A percentile compares a stretch with the other conserved stretches of the same genome.
These are phyloP conservation scores for Chascanopsetta lugubris DNA, from an alignment of 2,113 vertebrate genomes.

Conservation along the genomic window DNA sequence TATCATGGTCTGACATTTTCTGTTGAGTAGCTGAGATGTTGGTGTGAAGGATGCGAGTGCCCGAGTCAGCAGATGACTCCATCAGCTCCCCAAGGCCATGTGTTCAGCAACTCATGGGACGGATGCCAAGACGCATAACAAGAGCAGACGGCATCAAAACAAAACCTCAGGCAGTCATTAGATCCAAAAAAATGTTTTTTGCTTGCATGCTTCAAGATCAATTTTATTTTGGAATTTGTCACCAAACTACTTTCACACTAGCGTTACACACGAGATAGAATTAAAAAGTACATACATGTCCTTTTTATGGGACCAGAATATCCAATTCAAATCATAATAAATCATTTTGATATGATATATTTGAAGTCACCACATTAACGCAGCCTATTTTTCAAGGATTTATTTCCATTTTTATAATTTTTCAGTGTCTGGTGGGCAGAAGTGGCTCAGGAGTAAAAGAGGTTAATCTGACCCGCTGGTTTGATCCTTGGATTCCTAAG, in stretches of 20 bases:
- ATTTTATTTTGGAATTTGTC: not conserved
- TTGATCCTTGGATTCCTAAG: no score
- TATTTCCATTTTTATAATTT: not conserved
- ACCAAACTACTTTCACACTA: not conserved
- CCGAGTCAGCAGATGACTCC: slow-evolving; percentile 4
- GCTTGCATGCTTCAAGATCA: no score
- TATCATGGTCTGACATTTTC: not conserved
- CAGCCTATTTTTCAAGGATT: not conserved
- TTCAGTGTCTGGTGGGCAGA: no score
- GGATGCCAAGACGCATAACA: slow-evolving; percentile 23
- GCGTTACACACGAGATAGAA: not conserved
- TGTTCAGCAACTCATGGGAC: slow-evolving; percentile 11
- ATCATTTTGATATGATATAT: not conserved
- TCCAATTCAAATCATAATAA: not conserved
- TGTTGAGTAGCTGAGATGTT: not conserved
- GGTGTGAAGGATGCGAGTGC: slow-evolving; percentile 12
- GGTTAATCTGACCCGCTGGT: no score
- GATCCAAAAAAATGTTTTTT: no score
- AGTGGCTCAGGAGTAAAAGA: no score
- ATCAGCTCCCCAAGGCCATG: slow-evolving; percentile 40
- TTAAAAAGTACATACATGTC: not conserved
- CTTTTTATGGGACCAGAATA: not conserved
- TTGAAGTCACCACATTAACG: not conserved
- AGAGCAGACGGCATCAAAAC: slow-evolving; percentile 16
- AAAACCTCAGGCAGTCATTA: not conserved